Evolutionary conservation across 2,113 vertebrate genomes (phyloP), one percentile per base, ranked within the genome.

Genomic region (Hypomesus transpacificus): DNA sequence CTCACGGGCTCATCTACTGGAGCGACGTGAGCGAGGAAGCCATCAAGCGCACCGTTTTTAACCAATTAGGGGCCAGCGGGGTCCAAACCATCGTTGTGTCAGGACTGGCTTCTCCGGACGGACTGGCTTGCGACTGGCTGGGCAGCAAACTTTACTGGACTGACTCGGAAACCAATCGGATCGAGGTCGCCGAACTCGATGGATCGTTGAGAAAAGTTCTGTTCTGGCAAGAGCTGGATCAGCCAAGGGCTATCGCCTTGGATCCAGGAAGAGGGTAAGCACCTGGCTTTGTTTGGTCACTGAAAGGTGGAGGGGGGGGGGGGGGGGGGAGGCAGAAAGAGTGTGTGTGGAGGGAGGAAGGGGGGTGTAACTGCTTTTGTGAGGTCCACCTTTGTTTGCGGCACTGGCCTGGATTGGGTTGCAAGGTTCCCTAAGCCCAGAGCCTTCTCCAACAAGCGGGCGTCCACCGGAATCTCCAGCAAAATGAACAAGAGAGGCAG

Each of bases 211-310:
- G 97, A 73, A 98, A 97, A 78, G 96, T 99, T 75, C 84, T 99
- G 79, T 98, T 98, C 85, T 99, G 97, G 97, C 95, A 98, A 90
- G 96, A 98, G 59, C 87, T 99, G 88, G 96, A 99, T 89, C 97
- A 99, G 80, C 97, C 97, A 3, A 93, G 97, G 87, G 97, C 97
- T 59, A 95, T 99, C 65, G 94, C 96, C 70, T 90, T 99, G 91
- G 96, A 99, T 87, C 97, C 97, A 64, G 85, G 88, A 57, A 93
- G 94, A 88, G 97, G 97, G 97, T 99, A 87, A 95, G 96, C 94
- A 22, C 26, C n/a, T 46, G 18, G 26, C 53, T 68, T 39, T 17
- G 64, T 26, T 14, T 53, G 69, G 63, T 60, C 63, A 61, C 1
- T 58, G 66, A 62, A 20, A 52, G 46, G 63, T 31, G 9, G 9